phyloP scores from a whole-genome alignment of 2,113 vertebrate genomes.

The Pollimyrus isidori region DNA sequence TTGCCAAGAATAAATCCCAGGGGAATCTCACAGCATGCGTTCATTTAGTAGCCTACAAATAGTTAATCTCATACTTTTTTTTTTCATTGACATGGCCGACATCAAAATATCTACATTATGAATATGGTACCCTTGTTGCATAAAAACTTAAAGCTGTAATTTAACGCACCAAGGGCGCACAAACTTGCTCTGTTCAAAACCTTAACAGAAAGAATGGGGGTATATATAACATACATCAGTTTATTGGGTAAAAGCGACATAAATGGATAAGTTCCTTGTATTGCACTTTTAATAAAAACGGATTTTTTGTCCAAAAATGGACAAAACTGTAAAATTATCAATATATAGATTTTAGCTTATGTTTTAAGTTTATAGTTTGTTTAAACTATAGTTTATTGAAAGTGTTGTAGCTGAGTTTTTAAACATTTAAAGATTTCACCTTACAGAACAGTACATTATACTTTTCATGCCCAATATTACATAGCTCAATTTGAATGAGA shows the following conservation, averaged over 20 bases:
- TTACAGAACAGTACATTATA: neutral
- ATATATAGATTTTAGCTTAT: neutral
- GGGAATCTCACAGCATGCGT: neutral
- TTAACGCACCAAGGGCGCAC: neutral
- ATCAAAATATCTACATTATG: neutral
- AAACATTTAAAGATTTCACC: neutral
- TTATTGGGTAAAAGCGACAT: neutral
- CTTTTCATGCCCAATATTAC: neutral
- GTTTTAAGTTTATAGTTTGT: neutral
- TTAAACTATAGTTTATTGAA: neutral
- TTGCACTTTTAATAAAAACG: neutral
- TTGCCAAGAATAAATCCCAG: neutral
- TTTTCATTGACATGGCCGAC: neutral
- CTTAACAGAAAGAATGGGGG: neutral
- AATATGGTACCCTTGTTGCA: neutral
- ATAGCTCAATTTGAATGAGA: neutral
- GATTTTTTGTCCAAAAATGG: neutral
- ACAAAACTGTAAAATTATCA: neutral
- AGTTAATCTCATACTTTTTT: neutral
- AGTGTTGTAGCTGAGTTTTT: neutral
- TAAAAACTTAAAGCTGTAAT: neutral
- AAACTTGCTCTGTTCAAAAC: neutral
- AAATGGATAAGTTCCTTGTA: neutral
- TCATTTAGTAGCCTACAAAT: neutral
- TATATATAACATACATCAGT: neutral